Evolutionary conservation across 2,113 vertebrate genomes (phyloP), one percentile per base, ranked within the genome.

Genomic region (Dipodomys merriami): DNA sequence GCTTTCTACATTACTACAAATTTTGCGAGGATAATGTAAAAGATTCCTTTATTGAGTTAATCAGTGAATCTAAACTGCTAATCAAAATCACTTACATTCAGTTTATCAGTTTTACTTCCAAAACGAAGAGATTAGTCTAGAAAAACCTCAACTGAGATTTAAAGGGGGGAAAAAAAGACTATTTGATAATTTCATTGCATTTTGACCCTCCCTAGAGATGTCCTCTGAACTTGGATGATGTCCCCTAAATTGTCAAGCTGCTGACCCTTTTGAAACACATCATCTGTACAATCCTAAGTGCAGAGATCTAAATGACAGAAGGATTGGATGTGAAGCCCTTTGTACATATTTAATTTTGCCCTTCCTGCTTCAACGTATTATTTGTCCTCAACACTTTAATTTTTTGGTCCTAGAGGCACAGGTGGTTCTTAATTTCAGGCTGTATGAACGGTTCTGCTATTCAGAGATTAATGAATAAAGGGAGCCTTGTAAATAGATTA

Each of bases 401-500:
- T 83, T 86, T 85, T 74, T 65, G 79, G 73, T 71, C 27, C 81
- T 30, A 29, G 68, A 85, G 73, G 90, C 93, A 95, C 94, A 94
- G 95, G 96, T 91, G 91, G 90, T 93, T 95, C 80, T 46, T 67
- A 57, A 82, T 62, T 94, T 81, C 64, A 76, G 92, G 46, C 82
- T 22, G 18, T 67, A 33, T 11, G 76, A 81, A 23, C 0, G 65
- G 74, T 84, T 85, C 91, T 85, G 86, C 93, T 91, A 74, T 78
- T 94, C 84, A 89, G 46, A 89, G 93, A 88, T 81, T 68, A 49
- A 73, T 78, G 95, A 65, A 81, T 86, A 81, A 92, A 87, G 60
- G 53, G n/a, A 64, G 91, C 39, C 83, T 92, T 64, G 79, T 90
- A 80, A 88, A 93, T 8, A 92, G 90, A 94, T 90, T 74, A 86